These are phyloP conservation scores for Perca fluviatilis DNA, from an alignment of 2,113 vertebrate genomes.

Conservation along the genomic window DNA sequence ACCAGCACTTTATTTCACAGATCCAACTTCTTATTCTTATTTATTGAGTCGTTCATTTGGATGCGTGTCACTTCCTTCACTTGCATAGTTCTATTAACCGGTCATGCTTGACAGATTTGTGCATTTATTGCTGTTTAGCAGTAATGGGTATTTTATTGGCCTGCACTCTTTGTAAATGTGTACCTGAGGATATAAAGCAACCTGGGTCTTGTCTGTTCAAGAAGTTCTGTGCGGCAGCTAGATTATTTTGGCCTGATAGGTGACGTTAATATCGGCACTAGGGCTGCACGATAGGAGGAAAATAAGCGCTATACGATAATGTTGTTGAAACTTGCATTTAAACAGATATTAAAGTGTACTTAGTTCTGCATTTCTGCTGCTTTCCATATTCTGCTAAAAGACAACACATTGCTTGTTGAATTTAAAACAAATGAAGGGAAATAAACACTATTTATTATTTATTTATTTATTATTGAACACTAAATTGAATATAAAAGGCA, in stretches of 20 bases:
- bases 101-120: slow-evolving; percentile 24
- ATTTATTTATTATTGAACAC: too few species aligned
- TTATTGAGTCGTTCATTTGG: slow-evolving; percentile 28
- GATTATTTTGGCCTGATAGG: slow-evolving; percentile 5
- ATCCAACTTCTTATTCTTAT: background rate
- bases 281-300: too few species aligned
- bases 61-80: slow-evolving; percentile 22
- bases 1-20: slow-evolving; percentile 1
- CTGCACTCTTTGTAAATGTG: slow-evolving; percentile 18
- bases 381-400: too few species aligned
- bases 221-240: slow-evolving; percentile 7
- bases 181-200: slow-evolving; percentile 5
- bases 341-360: too few species aligned
- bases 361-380: too few species aligned
- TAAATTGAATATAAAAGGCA: too few species aligned
- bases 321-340: too few species aligned
- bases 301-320: too few species aligned
- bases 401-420: too few species aligned
- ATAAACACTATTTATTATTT: too few species aligned
- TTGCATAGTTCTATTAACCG: slow-evolving; percentile 27
- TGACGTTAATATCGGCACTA: too few species aligned
- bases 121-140: slow-evolving; percentile 38
- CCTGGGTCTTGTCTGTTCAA: background rate
- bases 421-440: too few species aligned
- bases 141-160: slow-evolving; percentile 16